Evolutionary conservation across 2,113 vertebrate species (phyloP).

Genomic region (Pseudorectes ferrugineus): DNA sequence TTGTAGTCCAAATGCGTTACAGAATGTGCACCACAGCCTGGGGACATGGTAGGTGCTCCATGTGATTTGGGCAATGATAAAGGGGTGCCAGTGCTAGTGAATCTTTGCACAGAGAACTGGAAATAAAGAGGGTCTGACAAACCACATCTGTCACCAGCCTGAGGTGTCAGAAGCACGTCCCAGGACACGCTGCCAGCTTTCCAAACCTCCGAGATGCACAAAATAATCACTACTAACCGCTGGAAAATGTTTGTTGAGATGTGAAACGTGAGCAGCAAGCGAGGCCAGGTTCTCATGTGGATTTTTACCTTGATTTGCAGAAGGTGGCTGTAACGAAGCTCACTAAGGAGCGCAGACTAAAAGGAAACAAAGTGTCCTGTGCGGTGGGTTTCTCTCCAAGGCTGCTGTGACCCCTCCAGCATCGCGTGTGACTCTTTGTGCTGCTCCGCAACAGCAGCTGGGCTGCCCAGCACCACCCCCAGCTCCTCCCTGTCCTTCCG

Average conservation of each 20-base stretch:
- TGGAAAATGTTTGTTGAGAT: neutral
- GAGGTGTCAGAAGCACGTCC: constrained; percentile 25
- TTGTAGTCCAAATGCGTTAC: constrained; percentile 28
- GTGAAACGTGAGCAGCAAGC: neutral
- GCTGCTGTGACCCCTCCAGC: constrained; percentile 7
- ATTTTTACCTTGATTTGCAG: constrained; percentile 70
- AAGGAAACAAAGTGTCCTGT: constrained; percentile 62
- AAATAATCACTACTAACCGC: neutral
- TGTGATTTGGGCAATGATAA: neutral
- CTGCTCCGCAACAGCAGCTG: neutral
- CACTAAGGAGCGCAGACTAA: constrained; percentile 65
- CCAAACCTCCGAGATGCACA: fast-evolving
- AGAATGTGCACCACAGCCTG: constrained; percentile 31
- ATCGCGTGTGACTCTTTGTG: neutral
- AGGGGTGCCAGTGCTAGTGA: constrained; percentile 5
- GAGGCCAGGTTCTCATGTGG: neutral
- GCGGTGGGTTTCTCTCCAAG: constrained; percentile 61
- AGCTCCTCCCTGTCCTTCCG: neutral
- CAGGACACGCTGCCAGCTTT: neutral
- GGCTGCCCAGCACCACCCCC: neutral
- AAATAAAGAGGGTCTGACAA: constrained; percentile 18
- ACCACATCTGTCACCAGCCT: neutral
- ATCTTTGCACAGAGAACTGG: constrained; percentile 36
- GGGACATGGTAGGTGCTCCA: neutral
- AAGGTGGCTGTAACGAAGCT: constrained; percentile 60